These are phyloP conservation scores for Melanotaenia pygmaea DNA, from an alignment of 2,797 vertebrate genomes.

Conservation along the genomic window DNA sequence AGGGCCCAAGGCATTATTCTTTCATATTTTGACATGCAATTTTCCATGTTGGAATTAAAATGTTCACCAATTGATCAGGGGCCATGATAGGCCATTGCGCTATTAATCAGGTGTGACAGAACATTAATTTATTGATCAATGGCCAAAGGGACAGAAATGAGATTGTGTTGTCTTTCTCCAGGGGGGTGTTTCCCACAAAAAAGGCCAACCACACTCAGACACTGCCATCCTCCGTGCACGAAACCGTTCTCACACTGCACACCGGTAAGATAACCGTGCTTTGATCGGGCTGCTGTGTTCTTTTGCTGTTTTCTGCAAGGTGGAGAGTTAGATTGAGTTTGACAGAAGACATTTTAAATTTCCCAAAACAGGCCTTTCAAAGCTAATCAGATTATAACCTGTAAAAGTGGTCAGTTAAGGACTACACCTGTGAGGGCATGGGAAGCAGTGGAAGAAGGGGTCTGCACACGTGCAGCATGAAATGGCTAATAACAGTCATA, in stretches of 20 bases:
- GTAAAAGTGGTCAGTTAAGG: conserved; percentile 35
- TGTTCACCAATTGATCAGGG: conserved; percentile 77
- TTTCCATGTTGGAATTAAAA: conserved; percentile 82
- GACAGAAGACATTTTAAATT: conserved; percentile 54
- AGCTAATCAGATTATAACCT: conserved; percentile 46
- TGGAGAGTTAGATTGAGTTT: conserved; percentile 38
- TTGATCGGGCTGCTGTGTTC: conserved; percentile 28
- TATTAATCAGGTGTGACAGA: conserved; percentile 80
- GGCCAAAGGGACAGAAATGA: conserved; percentile 52
- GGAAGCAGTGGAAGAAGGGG: neutral
- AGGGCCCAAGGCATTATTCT: conserved; percentile 69
- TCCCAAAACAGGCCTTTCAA: conserved; percentile 36
- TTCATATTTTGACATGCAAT: conserved; percentile 82
- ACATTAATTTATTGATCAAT: conserved; percentile 79
- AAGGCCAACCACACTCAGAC: conserved; percentile 86
- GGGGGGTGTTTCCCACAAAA: conserved; percentile 90
- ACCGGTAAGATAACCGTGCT: conserved; percentile 84
- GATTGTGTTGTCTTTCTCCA: conserved; percentile 73
- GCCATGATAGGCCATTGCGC: conserved; percentile 65
- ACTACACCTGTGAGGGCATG: conserved; percentile 10
- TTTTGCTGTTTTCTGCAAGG: conserved; percentile 13
- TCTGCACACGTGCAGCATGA: conserved; percentile 13
- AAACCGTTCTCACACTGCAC: conserved; percentile 98
- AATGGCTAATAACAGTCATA: conserved; percentile 25
- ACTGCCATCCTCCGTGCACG: conserved; percentile 92